These are phyloP conservation scores for Sarcoramphus papa DNA, from an alignment of 2,797 vertebrate genomes.

Conservation along the genomic window DNA sequence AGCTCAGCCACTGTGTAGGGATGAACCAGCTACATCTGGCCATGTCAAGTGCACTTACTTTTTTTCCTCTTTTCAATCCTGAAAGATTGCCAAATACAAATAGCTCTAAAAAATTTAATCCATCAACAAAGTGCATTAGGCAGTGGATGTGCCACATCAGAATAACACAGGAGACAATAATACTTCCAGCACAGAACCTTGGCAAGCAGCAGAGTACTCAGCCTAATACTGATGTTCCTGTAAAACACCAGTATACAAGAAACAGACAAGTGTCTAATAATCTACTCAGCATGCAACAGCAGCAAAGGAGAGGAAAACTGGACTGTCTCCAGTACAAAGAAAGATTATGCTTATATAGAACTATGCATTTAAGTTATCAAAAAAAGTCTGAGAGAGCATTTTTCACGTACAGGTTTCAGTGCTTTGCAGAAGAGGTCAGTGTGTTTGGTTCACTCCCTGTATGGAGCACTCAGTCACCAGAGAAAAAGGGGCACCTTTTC, in stretches of 20 bases:
- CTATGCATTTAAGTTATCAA: background rate
- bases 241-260: background rate
- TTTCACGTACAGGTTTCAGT: background rate
- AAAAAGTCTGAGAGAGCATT: background rate
- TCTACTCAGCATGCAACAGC: background rate
- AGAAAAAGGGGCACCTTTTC: background rate
- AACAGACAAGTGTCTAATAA: background rate
- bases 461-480: background rate
- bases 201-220: background rate
- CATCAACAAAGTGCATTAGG: background rate
- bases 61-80: background rate
- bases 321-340: background rate
- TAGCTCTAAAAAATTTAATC: background rate
- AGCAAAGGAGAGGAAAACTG: background rate
- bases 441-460: background rate
- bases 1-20: background rate
- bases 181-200: background rate
- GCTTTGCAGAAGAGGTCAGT: background rate
- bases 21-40: background rate
- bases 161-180: background rate
- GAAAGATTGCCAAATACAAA: background rate
- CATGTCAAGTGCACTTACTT: background rate
- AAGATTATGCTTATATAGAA: background rate
- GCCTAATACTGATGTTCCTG: background rate
- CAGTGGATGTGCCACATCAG: background rate